phyloP scores from a whole-genome alignment of 2,888 invertebrate genomes.

The Willowsia nigromaculata region DNA sequence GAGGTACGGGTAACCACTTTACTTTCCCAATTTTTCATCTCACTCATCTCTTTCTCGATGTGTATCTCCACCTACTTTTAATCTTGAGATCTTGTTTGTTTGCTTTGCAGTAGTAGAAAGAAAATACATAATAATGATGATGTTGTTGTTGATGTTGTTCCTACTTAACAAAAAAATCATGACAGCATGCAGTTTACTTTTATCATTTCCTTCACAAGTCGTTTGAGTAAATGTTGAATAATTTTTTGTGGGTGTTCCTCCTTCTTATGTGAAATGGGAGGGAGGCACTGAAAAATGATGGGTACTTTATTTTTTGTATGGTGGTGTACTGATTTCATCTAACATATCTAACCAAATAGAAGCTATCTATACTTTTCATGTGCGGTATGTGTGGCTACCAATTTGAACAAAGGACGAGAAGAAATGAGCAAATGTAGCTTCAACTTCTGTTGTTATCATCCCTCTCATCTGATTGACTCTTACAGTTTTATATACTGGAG shows the following conservation, averaged over 20 bases:
- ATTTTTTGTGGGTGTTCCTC: neutral
- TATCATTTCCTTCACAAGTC: neutral
- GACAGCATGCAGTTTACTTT: neutral
- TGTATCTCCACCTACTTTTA: neutral
- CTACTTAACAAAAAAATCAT: neutral
- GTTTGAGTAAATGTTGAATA: neutral
- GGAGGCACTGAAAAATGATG: neutral
- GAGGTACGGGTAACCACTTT: conserved; percentile 18
- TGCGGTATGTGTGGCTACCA: neutral
- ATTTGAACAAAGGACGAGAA: neutral
- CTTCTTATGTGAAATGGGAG: neutral
- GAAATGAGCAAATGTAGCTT: neutral
- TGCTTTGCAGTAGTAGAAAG: neutral
- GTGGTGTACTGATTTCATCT: neutral
- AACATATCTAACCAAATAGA: neutral
- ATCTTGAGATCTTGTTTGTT: neutral
- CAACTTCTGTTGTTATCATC: neutral
- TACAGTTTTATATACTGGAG: neutral
- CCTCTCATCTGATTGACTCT: neutral
- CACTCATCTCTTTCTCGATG: neutral
- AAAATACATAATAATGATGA: neutral
- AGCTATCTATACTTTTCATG: neutral
- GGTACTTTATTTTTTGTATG: neutral
- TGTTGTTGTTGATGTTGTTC: neutral
- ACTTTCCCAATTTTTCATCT: neutral